These are phyloP conservation scores for Dendrophyllia cribrosa DNA, from an alignment of 64 coral and sea anemone species.

Conservation along the genomic window DNA sequence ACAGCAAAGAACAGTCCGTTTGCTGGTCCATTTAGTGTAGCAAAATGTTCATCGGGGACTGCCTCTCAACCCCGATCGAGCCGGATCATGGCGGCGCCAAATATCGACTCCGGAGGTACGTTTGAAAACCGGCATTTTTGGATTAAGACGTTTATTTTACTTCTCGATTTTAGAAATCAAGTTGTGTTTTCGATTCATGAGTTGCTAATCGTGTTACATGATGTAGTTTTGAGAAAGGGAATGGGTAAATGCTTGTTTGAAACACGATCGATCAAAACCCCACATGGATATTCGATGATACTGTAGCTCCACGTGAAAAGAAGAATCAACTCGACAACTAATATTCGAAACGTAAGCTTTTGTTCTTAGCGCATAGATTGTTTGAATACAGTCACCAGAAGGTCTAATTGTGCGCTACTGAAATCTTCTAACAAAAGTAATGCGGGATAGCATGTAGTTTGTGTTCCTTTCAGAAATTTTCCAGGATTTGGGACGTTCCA, in stretches of 20 bases:
- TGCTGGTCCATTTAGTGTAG: conserved; percentile 65
- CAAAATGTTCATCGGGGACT: conserved; percentile 74
- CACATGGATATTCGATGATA: background rate
- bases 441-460: too few relatives aligned
- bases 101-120: conserved; percentile 7
- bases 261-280: background rate
- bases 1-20: conserved; percentile 92
- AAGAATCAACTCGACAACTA: background rate
- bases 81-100: conserved; percentile 71
- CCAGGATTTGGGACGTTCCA: background rate
- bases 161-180: background rate
- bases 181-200: background rate
- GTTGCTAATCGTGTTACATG: background rate
- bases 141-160: background rate
- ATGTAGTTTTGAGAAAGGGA: background rate
- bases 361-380: background rate
- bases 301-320: background rate
- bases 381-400: too few relatives aligned
- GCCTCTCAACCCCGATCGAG: background rate
- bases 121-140: conserved; percentile 15
- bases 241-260: background rate
- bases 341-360: background rate
- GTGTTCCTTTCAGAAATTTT: too few relatives aligned
- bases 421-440: too few relatives aligned
- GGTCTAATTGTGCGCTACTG: too few relatives aligned